Percentiles rank a stretch among this genome's conserved stretches.
Conservation (phyloP, 2,888 invertebrate species). For the Mantis religiosa region DNA sequence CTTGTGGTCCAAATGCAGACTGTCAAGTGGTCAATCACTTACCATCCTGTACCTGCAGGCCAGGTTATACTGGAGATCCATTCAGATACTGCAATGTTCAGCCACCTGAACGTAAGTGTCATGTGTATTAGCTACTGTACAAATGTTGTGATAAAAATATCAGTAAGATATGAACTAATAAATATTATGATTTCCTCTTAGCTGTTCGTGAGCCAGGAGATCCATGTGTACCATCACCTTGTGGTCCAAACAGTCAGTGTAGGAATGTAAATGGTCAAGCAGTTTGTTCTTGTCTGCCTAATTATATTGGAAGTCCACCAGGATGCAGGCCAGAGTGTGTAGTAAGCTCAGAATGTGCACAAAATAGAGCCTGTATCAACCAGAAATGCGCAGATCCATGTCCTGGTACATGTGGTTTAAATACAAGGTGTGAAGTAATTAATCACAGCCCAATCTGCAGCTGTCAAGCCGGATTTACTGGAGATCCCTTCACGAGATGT, state of each 20-base stretch:
- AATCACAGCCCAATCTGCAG: constrained; percentile 49
- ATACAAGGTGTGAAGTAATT: constrained; percentile 46
- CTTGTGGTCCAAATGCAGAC: constrained; percentile 70
- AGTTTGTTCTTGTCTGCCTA: constrained; percentile 72
- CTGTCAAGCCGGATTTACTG: constrained; percentile 51
- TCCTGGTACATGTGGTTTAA: constrained; percentile 41
- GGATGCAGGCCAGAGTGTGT: constrained; percentile 48
- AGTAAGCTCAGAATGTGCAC: constrained; percentile 47
- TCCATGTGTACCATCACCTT: constrained; percentile 37
- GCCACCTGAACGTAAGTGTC: constrained; percentile 38
- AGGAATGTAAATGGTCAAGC: constrained; percentile 57
- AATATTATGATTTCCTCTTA: neutral
- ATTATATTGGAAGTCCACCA: constrained; percentile 72
- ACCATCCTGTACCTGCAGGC: constrained; percentile 67
- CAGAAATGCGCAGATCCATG: constrained; percentile 47
- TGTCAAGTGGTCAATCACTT: constrained; percentile 73
- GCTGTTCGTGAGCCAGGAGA: constrained; percentile 24
- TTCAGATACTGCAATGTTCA: constrained; percentile 57
- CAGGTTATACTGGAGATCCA: constrained; percentile 72
- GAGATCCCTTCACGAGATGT: constrained; percentile 77
- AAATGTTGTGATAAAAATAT: neutral
- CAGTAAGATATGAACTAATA: constrained; percentile 1
- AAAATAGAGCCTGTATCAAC: constrained; percentile 54
- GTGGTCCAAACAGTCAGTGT: constrained; percentile 43
- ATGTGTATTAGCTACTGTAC: neutral